Percentiles rank a stretch among this genome's conserved stretches.
Conservation (phyloP, 1,140 invertebrate genomes). For the Pachyrhynchus sulphureomaculatus region DNA sequence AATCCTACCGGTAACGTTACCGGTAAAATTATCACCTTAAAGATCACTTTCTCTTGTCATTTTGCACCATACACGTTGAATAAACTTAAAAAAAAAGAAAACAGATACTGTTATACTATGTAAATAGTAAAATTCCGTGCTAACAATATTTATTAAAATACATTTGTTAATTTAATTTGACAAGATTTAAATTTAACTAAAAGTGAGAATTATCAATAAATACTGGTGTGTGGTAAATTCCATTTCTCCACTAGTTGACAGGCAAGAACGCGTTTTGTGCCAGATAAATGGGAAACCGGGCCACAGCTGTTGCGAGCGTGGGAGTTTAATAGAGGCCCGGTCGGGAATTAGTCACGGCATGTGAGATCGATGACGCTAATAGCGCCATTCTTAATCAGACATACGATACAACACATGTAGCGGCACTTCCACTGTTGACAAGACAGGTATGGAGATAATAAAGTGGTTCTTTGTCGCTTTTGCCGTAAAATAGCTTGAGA, state of each 20-base stretch:
- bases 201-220: background rate
- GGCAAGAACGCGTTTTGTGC: background rate
- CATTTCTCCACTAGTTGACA: background rate
- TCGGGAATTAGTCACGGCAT: constrained; percentile 11
- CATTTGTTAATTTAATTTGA: too few species aligned
- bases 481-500: too few species aligned
- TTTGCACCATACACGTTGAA: too few species aligned
- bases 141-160: too few species aligned
- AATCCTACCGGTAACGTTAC: too few species aligned
- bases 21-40: too few species aligned
- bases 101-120: too few species aligned
- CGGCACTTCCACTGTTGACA: background rate
- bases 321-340: constrained; percentile 11
- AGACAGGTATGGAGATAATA: background rate
- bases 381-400: constrained; percentile 3
- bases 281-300: constrained; percentile 2
- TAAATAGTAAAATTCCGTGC: too few species aligned
- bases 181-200: too few species aligned
- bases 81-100: too few species aligned
- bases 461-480: too few species aligned
- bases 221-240: background rate
- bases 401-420: constrained; percentile 2
- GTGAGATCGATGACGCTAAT: constrained; percentile 12
- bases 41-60: too few species aligned
- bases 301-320: constrained; percentile 10